phyloP scores from a whole-genome alignment of 2,888 invertebrate genomes.

The Parelbella ahira region DNA sequence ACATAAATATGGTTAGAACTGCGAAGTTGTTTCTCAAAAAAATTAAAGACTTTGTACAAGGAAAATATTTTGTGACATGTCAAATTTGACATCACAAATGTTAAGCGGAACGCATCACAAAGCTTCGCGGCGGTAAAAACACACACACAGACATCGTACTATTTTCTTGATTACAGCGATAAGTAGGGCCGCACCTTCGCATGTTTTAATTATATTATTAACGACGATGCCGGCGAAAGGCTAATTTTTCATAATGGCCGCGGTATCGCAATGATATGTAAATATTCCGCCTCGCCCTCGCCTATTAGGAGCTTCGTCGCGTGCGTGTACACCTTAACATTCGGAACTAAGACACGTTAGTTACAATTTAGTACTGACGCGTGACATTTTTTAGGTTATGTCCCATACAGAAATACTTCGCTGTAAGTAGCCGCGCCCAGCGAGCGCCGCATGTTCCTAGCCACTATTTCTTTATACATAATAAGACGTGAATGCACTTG shows the following conservation, averaged over 20 bases:
- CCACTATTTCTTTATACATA: conserved; percentile 31
- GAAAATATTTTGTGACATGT: no score
- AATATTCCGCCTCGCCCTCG: conserved; percentile 70
- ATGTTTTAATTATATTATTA: conserved; percentile 81
- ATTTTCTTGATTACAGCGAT: conserved; percentile 67
- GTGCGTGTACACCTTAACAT: conserved; percentile 69
- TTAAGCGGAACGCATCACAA: no score
- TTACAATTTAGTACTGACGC: conserved; percentile 61
- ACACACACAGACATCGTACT: conserved; percentile 41
- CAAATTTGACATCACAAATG: no score
- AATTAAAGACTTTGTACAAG: no score
- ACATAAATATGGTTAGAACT: no score
- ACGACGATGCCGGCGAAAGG: conserved; percentile 70
- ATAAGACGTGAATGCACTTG: conserved; percentile 49
- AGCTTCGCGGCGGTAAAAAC: no score
- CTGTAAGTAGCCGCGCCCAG: no score
- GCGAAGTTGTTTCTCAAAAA: no score
- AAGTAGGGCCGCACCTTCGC: conserved; percentile 70
- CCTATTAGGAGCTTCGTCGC: conserved; percentile 62
- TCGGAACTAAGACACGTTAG: conserved; percentile 71
- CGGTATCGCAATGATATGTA: conserved; percentile 79
- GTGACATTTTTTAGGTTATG: conserved; percentile 54
- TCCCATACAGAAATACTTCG: conserved; percentile 51
- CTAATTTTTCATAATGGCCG: conserved; percentile 76
- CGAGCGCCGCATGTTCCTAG: conserved; percentile 25